phyloP scores from a whole-genome alignment of 2,888 invertebrate species.

The Drosophila greeni region DNA sequence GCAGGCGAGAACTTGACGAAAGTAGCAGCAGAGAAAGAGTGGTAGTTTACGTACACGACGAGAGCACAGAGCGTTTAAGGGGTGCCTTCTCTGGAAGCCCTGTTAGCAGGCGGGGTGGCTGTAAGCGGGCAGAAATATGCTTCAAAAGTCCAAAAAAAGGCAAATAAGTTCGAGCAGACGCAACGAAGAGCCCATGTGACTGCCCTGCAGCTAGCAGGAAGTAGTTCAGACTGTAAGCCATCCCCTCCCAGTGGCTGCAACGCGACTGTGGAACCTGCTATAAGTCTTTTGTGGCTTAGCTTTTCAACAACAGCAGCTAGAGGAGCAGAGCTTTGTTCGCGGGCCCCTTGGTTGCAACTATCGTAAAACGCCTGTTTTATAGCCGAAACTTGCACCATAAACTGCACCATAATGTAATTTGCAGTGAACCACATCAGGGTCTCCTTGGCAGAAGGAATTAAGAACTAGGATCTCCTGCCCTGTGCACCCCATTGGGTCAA shows the following conservation, averaged over 20 bases:
- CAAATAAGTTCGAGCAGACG: not conserved
- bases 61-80: conserved; percentile 14
- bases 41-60: conserved; percentile 30
- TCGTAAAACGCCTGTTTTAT: conserved; percentile 52
- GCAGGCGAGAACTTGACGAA: conserved; percentile 56
- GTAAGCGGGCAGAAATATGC: not conserved
- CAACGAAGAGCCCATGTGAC: not conserved
- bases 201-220: conserved; percentile 2
- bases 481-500: conserved; percentile 56
- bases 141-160: not conserved
- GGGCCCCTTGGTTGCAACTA: conserved; percentile 50
- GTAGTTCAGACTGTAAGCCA: conserved; percentile 7
- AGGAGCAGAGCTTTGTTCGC: conserved; percentile 51
- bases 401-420: conserved; percentile 49
- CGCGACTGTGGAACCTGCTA: conserved; percentile 45
- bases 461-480: conserved; percentile 1
- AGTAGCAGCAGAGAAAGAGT: conserved; percentile 21
- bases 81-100: conserved; percentile 1
- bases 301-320: conserved; percentile 30
- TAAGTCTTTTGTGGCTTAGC: conserved; percentile 49
- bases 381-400: conserved; percentile 58
- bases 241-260: conserved; percentile 21
- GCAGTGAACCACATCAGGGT: conserved; percentile 12
- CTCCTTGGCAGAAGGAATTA: not conserved
- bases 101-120: conserved; percentile 25